Percentiles rank a stretch among this genome's conserved stretches.
Evolutionary conservation across 2,888 invertebrate genomes (phyloP).

Genomic region (Ophion costatus): DNA sequence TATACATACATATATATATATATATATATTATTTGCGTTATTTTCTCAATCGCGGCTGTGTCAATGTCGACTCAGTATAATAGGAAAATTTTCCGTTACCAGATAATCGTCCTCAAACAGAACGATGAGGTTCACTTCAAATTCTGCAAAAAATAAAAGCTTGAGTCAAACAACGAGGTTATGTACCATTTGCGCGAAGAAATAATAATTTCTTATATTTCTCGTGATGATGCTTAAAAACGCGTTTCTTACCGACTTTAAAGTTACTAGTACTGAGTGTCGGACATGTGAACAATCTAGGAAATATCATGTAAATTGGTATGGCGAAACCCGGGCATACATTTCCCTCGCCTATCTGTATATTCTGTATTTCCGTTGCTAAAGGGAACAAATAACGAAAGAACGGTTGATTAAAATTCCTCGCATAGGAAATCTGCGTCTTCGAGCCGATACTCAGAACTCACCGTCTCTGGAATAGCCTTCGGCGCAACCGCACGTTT

Average conservation of each 20-base stretch:
- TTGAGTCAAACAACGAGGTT: constrained; percentile 13
- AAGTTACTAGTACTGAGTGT: constrained; percentile 95
- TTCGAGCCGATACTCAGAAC: neutral
- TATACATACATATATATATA: neutral
- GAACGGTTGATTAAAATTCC: neutral
- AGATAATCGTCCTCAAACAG: constrained; percentile 97
- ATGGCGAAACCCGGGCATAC: constrained; percentile 91
- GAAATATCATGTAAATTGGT: constrained; percentile 98
- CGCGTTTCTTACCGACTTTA: constrained; percentile 91
- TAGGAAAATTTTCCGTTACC: constrained; percentile 97
- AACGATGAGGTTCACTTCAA: constrained; percentile 96
- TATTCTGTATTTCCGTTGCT: constrained; percentile 99
- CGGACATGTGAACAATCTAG: constrained; percentile 97
- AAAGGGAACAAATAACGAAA: constrained; percentile 63
- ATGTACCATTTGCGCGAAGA: neutral
- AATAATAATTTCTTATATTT: neutral
- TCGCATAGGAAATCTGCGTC: neutral
- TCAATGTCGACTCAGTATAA: constrained; percentile 86
- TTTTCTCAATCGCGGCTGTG: constrained; percentile 40
- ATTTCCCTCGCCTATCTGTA: constrained; percentile 98
- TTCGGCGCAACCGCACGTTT: constrained; percentile 97
- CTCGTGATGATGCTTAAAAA: neutral
- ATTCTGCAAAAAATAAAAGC: constrained; percentile 88
- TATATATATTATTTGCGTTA: neutral
- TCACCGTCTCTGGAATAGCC: constrained; percentile 96